Evolutionary conservation across 92 coral and sea anemone genomes (phyloP).

Genomic region (Epizoanthus ramosus): DNA sequence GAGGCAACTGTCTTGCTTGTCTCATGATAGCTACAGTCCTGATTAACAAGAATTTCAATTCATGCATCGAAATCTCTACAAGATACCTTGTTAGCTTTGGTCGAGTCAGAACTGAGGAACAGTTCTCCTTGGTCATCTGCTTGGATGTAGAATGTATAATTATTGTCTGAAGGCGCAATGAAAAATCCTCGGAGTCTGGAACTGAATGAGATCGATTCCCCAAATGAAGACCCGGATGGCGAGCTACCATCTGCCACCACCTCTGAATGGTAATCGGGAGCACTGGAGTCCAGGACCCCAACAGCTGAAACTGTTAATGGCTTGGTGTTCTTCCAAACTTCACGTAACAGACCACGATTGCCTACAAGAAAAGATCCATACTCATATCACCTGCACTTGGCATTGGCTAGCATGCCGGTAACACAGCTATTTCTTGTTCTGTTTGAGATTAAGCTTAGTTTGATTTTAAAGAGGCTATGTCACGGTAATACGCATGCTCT

Average conservation of each 20-base stretch:
- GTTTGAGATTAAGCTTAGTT: too few species aligned
- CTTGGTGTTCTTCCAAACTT: conserved; percentile 72
- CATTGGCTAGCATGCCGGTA: background rate
- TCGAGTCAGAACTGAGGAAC: conserved; percentile 60
- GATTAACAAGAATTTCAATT: background rate
- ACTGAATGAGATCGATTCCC: conserved; percentile 65
- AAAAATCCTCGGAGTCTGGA: conserved; percentile 78
- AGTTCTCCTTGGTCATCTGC: conserved; percentile 82
- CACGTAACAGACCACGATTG: conserved; percentile 78
- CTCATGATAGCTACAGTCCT: too few species aligned
- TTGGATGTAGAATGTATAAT: conserved; percentile 70
- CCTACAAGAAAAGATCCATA: conserved; percentile 46
- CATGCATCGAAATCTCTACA: background rate
- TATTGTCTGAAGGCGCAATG: conserved; percentile 82
- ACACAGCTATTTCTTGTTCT: background rate
- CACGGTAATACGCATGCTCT: too few species aligned
- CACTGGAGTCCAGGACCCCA: conserved; percentile 55
- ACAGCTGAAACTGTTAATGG: conserved; percentile 62
- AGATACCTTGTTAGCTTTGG: conserved; percentile 64
- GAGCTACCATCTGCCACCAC: conserved; percentile 64
- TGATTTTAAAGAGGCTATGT: too few species aligned
- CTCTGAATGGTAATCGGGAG: conserved; percentile 65
- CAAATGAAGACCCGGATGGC: conserved; percentile 64
- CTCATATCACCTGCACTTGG: background rate
- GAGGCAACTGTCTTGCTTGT: too few species aligned